Conservation (phyloP, 2,797 vertebrate genomes). For the Acanthurus lineatus region DNA sequence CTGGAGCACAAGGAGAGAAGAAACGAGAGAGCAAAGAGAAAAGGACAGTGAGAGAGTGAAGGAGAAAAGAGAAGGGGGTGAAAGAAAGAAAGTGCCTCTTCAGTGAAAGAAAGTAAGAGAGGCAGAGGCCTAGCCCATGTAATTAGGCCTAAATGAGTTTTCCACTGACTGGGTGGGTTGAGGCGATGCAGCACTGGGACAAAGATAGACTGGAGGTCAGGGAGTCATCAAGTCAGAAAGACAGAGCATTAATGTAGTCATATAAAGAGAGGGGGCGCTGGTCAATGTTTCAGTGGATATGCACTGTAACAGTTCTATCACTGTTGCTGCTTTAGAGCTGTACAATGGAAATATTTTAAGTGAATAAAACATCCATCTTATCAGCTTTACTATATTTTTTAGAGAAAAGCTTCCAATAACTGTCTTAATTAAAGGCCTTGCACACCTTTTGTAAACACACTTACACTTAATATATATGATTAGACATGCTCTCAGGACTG, state of each 20-base stretch:
- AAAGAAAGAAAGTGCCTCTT: conserved; percentile 76
- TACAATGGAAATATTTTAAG: neutral
- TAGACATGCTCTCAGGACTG: neutral
- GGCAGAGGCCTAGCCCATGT: conserved; percentile 76
- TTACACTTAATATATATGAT: neutral
- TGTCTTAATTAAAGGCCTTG: conserved; percentile 4
- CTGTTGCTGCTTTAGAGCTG: neutral
- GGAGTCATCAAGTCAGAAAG: conserved; percentile 66
- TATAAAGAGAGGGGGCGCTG: conserved; percentile 31
- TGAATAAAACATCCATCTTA: neutral
- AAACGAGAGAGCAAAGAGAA: conserved; percentile 78
- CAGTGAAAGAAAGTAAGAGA: conserved; percentile 74
- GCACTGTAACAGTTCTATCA: neutral
- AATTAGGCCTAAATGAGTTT: conserved; percentile 95
- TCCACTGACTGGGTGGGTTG: conserved; percentile 87
- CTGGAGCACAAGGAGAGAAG: conserved; percentile 85
- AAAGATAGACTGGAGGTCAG: conserved; percentile 79
- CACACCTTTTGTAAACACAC: neutral
- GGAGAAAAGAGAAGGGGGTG: conserved; percentile 77
- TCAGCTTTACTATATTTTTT: neutral
- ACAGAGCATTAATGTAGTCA: conserved; percentile 48
- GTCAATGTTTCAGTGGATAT: neutral
- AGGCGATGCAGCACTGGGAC: conserved; percentile 60
- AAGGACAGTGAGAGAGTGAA: conserved; percentile 67
- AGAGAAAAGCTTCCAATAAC: neutral